A percentile compares a stretch with the other conserved stretches of the same genome.
These are phyloP conservation scores for Drosophila pseudoananassae DNA, from an alignment of 1,140 invertebrate species.

Conservation along the genomic window DNA sequence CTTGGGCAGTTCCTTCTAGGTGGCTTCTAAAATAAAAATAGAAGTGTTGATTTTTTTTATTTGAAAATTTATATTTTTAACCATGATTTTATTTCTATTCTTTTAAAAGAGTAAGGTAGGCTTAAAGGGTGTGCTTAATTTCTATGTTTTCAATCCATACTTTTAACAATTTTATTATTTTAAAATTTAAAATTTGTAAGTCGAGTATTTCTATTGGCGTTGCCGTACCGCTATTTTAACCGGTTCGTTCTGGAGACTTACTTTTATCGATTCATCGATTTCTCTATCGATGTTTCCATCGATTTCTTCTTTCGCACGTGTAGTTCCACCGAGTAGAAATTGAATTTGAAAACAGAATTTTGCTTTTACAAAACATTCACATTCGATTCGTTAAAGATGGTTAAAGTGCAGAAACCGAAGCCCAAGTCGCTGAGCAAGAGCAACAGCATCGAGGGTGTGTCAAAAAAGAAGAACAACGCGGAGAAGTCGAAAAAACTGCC, in stretches of 20 bases:
- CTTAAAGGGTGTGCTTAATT: background rate
- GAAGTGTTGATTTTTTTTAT: too few relatives aligned
- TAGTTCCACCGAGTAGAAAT: constrained; percentile 35
- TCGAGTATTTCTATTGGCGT: background rate
- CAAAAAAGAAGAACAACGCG: constrained; percentile 55
- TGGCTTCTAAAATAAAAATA: too few relatives aligned
- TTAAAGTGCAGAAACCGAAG: constrained; percentile 70
- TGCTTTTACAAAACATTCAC: background rate
- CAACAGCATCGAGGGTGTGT: constrained; percentile 39
- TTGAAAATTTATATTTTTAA: too few relatives aligned
- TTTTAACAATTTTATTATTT: background rate
- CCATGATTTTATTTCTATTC: too few relatives aligned
- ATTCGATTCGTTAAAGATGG: constrained; percentile 41
- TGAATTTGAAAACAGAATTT: constrained; percentile 43
- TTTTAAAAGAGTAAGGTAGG: too few relatives aligned
- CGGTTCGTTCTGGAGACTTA: background rate
- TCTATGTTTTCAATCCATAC: too few relatives aligned
- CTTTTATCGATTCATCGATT: background rate
- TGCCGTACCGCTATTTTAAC: background rate
- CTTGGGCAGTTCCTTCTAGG: too few relatives aligned
- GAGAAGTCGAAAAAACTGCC: constrained; percentile 43
- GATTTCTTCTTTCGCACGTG: constrained; percentile 1
- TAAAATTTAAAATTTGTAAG: background rate
- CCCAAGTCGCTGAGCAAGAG: constrained; percentile 64
- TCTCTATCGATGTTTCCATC: background rate